Conservation (phyloP, 2,888 invertebrate genomes). For the Timema cristinae region DNA sequence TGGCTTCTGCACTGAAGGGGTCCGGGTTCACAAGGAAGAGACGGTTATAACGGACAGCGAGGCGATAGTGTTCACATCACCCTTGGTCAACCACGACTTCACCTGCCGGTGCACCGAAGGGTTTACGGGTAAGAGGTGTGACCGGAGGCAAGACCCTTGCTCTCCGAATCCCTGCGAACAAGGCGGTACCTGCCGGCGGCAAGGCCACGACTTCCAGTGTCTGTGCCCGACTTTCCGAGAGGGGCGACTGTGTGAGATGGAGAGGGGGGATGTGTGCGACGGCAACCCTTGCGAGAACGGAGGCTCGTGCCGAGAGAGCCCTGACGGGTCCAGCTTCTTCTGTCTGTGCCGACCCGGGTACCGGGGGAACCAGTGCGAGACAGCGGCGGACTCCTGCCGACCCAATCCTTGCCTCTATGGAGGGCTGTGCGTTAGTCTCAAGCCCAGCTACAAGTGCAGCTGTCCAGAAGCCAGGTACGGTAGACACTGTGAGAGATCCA, state of each 20-base stretch:
- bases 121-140: slow-evolving; percentile 77
- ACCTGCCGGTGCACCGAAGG: slow-evolving; percentile 78
- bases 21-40: slow-evolving; percentile 59
- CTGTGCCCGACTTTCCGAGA: slow-evolving; percentile 72
- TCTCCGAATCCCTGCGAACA: slow-evolving; percentile 82
- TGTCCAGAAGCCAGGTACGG: slow-evolving; percentile 85
- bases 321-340: slow-evolving; percentile 83
- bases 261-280: slow-evolving; percentile 79
- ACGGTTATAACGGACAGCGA: slow-evolving; percentile 77
- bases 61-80: slow-evolving; percentile 76
- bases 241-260: slow-evolving; percentile 79
- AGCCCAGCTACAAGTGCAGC: slow-evolving; percentile 76
- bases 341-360: slow-evolving; percentile 90
- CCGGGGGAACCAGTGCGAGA: slow-evolving; percentile 86
- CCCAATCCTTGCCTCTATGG: slow-evolving; percentile 91
- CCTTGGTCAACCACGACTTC: slow-evolving; percentile 71
- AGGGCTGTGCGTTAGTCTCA: slow-evolving; percentile 82
- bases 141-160: slow-evolving; percentile 86
- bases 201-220: slow-evolving; percentile 81
- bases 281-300: slow-evolving; percentile 86
- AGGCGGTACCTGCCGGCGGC: slow-evolving; percentile 78
- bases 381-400: slow-evolving; percentile 81
- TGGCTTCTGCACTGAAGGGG: slow-evolving; percentile 69
- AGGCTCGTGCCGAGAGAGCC: slow-evolving; percentile 84
- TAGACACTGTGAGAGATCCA: slow-evolving; percentile 84